Evolutionary conservation across 1,140 invertebrate species (phyloP).

Genomic region (Brachionus koreanus): DNA sequence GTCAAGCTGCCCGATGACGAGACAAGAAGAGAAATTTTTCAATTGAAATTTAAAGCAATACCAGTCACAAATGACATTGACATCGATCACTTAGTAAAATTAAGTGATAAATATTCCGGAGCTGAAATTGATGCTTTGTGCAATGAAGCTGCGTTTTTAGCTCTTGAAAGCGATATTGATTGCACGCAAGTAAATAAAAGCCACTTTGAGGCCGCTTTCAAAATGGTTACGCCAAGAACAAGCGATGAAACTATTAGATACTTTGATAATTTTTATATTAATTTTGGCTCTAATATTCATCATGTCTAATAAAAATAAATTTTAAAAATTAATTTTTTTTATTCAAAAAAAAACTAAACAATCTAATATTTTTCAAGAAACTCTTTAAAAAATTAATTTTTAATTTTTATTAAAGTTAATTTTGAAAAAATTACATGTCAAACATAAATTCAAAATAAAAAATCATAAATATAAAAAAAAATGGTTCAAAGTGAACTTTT

Average conservation of each 20-base stretch:
- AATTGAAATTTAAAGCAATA: conserved; percentile 64
- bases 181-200: neutral
- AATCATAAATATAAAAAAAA: neutral
- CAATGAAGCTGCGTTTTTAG: conserved; percentile 72
- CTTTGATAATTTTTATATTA: conserved; percentile 41
- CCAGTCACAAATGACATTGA: conserved; percentile 64
- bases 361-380: neutral
- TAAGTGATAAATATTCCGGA: conserved; percentile 75
- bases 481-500: neutral
- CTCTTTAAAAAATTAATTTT: neutral
- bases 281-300: conserved; percentile 19
- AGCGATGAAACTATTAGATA: conserved; percentile 33
- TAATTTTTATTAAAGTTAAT: neutral
- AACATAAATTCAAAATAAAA: neutral
- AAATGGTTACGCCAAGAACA: conserved; percentile 29
- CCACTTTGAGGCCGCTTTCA: conserved; percentile 37
- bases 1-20: conserved; percentile 74
- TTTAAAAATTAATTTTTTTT: neutral
- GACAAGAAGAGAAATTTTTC: conserved; percentile 69
- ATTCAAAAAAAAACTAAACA: neutral
- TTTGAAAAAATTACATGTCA: neutral
- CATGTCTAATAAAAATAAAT: conserved; percentile 3
- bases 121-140: conserved; percentile 80
- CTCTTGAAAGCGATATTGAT: conserved; percentile 25
- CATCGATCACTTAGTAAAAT: conserved; percentile 64